Evolutionary conservation across 2,113 vertebrate genomes (phyloP).

Genomic region (Saccopteryx bilineata): DNA sequence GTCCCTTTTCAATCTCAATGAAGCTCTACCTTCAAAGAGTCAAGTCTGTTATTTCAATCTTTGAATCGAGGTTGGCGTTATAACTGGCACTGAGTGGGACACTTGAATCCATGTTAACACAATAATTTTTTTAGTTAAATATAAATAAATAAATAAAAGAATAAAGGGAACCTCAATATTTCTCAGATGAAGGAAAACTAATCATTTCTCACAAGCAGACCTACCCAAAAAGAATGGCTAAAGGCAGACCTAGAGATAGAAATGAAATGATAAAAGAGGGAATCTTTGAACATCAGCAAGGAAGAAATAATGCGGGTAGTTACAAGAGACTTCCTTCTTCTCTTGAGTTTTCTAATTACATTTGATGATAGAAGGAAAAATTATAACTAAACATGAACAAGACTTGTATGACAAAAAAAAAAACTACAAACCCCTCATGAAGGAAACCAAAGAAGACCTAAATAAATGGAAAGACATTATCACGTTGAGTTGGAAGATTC

Average conservation of each 20-base stretch:
- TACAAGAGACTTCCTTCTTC: neutral
- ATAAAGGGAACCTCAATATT: conserved; percentile 18
- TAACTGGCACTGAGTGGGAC: neutral
- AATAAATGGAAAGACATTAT: neutral
- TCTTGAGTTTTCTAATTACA: conserved; percentile 25
- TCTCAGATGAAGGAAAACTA: neutral
- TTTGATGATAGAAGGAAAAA: conserved; percentile 25
- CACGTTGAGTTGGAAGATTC: neutral
- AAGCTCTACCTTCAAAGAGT: neutral
- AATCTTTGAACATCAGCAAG: neutral
- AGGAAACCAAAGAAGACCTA: conserved; percentile 29
- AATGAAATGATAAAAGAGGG: conserved; percentile 9
- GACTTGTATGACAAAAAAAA: neutral
- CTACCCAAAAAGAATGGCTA: conserved; percentile 12
- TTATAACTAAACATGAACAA: neutral
- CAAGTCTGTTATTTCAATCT: neutral
- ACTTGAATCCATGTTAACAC: too few species aligned
- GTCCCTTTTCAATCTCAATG: neutral
- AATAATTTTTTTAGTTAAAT: too few species aligned
- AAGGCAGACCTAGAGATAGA: conserved; percentile 15
- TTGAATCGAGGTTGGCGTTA: neutral
- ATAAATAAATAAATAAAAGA: neutral
- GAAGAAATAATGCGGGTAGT: neutral
- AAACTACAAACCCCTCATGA: neutral
- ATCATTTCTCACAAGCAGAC: neutral